Conservation (phyloP, 1,140 invertebrate species). For the Neodiprion fabricii region DNA sequence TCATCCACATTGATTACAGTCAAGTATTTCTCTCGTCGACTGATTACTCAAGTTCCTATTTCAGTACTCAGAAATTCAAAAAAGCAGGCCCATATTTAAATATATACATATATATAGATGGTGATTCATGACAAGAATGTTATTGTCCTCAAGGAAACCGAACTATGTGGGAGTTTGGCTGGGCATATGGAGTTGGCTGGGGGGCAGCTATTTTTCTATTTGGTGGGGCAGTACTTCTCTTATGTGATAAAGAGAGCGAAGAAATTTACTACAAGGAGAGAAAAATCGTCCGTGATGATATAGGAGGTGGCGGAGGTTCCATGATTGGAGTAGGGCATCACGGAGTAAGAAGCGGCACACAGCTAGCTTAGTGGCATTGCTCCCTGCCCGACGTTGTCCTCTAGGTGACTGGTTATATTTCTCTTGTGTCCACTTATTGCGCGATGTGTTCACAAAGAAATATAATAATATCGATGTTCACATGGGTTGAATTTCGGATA, state of each 20-base stretch:
- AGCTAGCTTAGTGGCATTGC: constrained; percentile 75
- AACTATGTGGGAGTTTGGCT: constrained; percentile 92
- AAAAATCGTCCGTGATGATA: constrained; percentile 80
- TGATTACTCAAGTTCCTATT: no score
- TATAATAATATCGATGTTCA: constrained; percentile 23
- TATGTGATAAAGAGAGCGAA: constrained; percentile 98
- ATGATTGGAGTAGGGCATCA: constrained; percentile 55
- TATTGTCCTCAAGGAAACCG: constrained; percentile 71
- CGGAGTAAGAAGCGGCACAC: constrained; percentile 50
- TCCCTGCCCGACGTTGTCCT: constrained; percentile 81
- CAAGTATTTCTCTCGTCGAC: no score
- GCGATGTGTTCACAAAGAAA: constrained; percentile 29
- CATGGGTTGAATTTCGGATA: constrained; percentile 28
- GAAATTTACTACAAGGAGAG: constrained; percentile 98
- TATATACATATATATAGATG: background rate
- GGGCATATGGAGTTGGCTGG: constrained; percentile 98
- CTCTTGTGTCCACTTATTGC: constrained; percentile 28
- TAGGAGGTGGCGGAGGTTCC: constrained; percentile 59
- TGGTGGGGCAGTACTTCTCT: constrained; percentile 88
- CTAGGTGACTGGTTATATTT: constrained; percentile 53
- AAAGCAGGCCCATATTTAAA: no score
- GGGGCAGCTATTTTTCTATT: constrained; percentile 95
- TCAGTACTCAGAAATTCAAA: no score
- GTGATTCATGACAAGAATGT: background rate
- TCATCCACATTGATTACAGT: no score